Evolutionary conservation across 2,888 invertebrate species (phyloP), one percentile per base, ranked within the genome.

Genomic region (Piscicola geometra): DNA sequence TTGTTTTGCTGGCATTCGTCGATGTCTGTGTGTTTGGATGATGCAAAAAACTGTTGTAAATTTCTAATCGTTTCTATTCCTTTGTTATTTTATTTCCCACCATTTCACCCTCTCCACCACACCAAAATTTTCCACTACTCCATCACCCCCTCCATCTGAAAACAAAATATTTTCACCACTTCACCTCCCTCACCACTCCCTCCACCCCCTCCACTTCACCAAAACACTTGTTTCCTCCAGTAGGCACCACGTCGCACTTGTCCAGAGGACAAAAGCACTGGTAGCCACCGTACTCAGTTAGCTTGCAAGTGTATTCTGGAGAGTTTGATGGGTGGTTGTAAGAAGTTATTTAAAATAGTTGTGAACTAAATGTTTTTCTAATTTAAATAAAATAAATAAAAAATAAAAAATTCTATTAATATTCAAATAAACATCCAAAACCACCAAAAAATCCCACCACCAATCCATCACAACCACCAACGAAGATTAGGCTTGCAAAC

Each of bases 1-100:
- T 78, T 79, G 71, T 76, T 75, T 2, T n/a, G 25, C 0, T 36
- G 36, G 52, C 79, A 79, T 71, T 79, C 79, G 69, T 79, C 76
- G 0, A 75, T 52, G 47, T 79, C 79, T 79, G 78, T 41, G 41
- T 41, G 41, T n/a, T n/a, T n/a, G n/a, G n/a, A 21, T 47, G 50
- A 21, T 47, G 21, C 12, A 47, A 47, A 9, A 15, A 47, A 21
- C 21, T 15, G 50, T 47, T 15, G 50, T 47, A 47, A n/a, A n/a
- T n/a, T n/a, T n/a, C n/a, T n/a, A n/a, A n/a, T n/a, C n/a, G n/a
- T n/a, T n/a, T n/a, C n/a, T n/a, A n/a, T n/a, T n/a, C n/a, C n/a
- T n/a, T n/a, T n/a, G n/a, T n/a, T n/a, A n/a, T n/a, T n/a, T n/a
- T n/a, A n/a, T n/a, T n/a, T n/a, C n/a, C n/a, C n/a, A n/a, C n/a